A percentile compares a stretch with the other conserved stretches of the same genome.
These are phyloP conservation scores for Vombatus ursinus DNA, from an alignment of 2,113 vertebrate species.

Conservation along the genomic window DNA sequence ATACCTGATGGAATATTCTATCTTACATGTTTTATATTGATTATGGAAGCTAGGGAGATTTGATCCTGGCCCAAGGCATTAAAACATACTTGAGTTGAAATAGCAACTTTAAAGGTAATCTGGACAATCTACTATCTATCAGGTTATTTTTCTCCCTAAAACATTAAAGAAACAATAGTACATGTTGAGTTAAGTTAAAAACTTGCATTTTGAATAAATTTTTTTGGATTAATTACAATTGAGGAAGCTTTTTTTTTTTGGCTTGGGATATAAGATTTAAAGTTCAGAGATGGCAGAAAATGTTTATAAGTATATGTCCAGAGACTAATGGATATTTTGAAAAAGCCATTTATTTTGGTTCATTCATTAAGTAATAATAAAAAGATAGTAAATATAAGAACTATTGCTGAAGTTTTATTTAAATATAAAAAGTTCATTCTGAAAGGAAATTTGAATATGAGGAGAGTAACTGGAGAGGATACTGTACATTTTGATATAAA, in stretches of 20 bases:
- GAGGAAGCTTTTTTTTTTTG: background rate
- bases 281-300: background rate
- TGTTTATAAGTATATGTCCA: background rate
- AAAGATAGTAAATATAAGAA: background rate
- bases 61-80: background rate
- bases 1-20: background rate
- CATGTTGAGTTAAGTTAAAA: background rate
- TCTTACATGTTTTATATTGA: background rate
- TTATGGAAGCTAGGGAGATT: background rate
- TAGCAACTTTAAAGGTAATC: background rate
- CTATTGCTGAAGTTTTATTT: background rate
- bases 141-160: background rate
- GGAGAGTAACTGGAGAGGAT: background rate
- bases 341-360: background rate
- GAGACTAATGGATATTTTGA: background rate
- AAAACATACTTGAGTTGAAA: background rate
- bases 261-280: background rate
- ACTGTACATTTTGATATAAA: background rate
- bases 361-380: background rate
- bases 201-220: background rate
- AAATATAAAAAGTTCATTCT: background rate
- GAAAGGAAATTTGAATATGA: background rate
- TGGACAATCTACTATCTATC: background rate
- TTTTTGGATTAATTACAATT: background rate
- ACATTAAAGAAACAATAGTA: background rate